Evolutionary conservation across 2,888 invertebrate genomes (phyloP), one percentile per base, ranked within the genome.

Genomic region (Chymomyza fuscimana): DNA sequence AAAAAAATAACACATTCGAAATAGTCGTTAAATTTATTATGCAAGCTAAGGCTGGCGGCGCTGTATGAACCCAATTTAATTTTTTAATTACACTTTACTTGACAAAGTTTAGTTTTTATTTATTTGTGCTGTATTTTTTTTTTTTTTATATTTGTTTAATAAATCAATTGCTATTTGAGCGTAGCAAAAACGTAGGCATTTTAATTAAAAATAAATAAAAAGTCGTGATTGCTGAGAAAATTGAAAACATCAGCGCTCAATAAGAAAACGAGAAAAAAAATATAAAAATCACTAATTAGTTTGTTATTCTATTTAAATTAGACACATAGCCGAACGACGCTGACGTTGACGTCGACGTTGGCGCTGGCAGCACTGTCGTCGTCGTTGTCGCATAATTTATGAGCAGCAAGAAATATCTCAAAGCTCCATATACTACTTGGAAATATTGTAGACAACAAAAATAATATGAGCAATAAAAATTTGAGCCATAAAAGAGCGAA

Each of bases 291-390:
- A 79, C 82, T 84, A 84, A 84, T 84, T 84, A 84, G 84, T 86
- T 84, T 84, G 84, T 84, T 84, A 84, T 84, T 86, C 83, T 84
- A 84, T 84, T 86, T 76, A 79, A 81, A 69, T 71, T 66, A 71
- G 54, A 64, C 40, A 66, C 22, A 52, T 5, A 60, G 36, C 36
- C 4, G 16, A 12, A 15, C 58, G 32, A 22, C 58, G 25, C 10
- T 15, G 29, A 58, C 56, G 22, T 6, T 19, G 22, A 56, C 56
- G 52, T 12, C 16, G 52, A n/a, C 22, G 54, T 10, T 19, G 54
- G 19, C 54, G 54, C 9, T 19, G 19, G 19, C 54, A 5, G 15
- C 54, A 7, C 25, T 29, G 52, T 4, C 63, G 4, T 22, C 56
- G 56, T 15, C 9, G 58, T 25, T 10, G 58, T 58, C 60, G 46